These are phyloP conservation scores for Matsumurasca onukii DNA, from an alignment of 1,140 invertebrate species.

Conservation along the genomic window DNA sequence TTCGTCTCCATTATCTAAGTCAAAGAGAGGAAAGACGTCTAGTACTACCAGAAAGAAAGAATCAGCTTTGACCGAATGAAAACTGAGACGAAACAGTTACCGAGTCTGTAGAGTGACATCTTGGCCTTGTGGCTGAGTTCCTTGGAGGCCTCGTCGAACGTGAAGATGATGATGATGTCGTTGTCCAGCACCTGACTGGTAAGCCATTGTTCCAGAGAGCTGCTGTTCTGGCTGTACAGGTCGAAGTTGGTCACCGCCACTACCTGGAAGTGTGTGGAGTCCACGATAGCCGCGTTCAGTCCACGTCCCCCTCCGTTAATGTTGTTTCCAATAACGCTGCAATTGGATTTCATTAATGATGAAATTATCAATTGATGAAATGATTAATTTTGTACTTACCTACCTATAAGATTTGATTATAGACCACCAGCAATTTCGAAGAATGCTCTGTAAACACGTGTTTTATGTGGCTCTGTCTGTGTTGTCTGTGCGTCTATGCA, in stretches of 20 bases:
- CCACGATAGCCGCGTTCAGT: conserved; percentile 42
- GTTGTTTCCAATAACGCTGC: conserved; percentile 32
- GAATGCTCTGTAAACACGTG: too few relatives aligned
- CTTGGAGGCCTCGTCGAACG: conserved; percentile 45
- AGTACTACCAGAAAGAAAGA: too few relatives aligned
- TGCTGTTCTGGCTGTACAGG: conserved; percentile 42
- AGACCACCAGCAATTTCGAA: too few relatives aligned
- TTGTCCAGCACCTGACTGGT: conserved; percentile 33
- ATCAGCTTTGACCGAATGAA: too few relatives aligned
- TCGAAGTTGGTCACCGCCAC: conserved; percentile 42
- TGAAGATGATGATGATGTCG: conserved; percentile 44
- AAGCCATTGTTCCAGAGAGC: conserved; percentile 41
- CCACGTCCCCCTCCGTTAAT: conserved; percentile 41
- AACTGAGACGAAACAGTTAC: too few relatives aligned
- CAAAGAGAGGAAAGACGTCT: too few relatives aligned
- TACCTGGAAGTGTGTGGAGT: conserved; percentile 37
- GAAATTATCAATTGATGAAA: too few relatives aligned
- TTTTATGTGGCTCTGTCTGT: too few relatives aligned
- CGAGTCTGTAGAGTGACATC: conserved; percentile 41
- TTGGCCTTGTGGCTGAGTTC: conserved; percentile 42
- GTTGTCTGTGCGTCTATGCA: too few relatives aligned
- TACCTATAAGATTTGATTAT: too few relatives aligned
- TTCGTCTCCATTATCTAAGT: too few relatives aligned
- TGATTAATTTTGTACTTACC: too few relatives aligned
- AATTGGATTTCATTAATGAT: background rate